These are phyloP conservation scores for Limnephilus marmoratus DNA, from an alignment of 2,888 invertebrate genomes.

Conservation along the genomic window DNA sequence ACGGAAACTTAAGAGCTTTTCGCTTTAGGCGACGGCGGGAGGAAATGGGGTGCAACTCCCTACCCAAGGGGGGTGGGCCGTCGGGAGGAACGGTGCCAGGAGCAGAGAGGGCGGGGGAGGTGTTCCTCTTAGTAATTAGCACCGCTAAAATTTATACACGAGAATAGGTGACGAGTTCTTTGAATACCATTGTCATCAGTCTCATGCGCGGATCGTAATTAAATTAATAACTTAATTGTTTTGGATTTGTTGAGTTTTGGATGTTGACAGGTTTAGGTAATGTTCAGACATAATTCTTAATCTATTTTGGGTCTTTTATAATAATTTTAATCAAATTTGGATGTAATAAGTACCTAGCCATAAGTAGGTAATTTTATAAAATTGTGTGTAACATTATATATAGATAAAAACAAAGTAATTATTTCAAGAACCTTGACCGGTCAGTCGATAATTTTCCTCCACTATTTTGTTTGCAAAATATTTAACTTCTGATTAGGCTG, in stretches of 20 bases:
- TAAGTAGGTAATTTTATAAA: not conserved
- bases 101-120: constrained; percentile 22
- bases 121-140: constrained; percentile 62
- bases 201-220: not conserved
- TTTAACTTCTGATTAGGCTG: too few relatives aligned
- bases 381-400: too few relatives aligned
- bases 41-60: constrained; percentile 33
- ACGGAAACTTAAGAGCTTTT: constrained; percentile 77
- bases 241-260: not conserved
- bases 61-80: not conserved
- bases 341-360: not conserved
- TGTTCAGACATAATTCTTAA: not conserved
- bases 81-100: constrained; percentile 1
- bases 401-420: too few relatives aligned
- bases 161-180: constrained; percentile 56
- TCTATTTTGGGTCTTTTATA: not conserved
- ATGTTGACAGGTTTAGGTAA: not conserved
- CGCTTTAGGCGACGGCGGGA: constrained; percentile 67
- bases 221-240: constrained; percentile 12
- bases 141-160: constrained; percentile 62
- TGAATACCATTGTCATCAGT: constrained; percentile 19
- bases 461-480: too few relatives aligned
- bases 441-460: too few relatives aligned
- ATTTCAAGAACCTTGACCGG: too few relatives aligned
- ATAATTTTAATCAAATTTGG: not conserved